A percentile compares a stretch with the other conserved stretches of the same genome.
phyloP scores from a whole-genome alignment of 2,113 vertebrate species.

The Percina caprodes region DNA sequence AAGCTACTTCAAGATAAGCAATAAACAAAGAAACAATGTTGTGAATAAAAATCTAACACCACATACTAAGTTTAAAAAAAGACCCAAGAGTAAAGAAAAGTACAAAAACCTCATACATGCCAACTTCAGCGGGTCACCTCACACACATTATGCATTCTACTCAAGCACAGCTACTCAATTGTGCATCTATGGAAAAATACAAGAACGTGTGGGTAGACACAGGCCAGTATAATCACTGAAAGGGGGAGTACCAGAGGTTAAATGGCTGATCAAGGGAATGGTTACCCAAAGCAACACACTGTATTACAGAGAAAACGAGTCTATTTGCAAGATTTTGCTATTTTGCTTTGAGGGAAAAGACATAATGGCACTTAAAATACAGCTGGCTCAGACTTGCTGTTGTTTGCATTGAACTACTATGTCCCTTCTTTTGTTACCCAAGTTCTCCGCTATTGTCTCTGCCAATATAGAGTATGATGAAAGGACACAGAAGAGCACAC shows the following conservation, averaged over 20 bases:
- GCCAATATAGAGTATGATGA: background rate
- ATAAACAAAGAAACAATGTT: background rate
- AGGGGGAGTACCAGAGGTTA: background rate
- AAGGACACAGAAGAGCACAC: constrained; percentile 12
- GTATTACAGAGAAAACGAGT: background rate
- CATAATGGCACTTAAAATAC: background rate
- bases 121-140: background rate
- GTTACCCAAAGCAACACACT: constrained; percentile 1
- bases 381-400: background rate
- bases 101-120: background rate
- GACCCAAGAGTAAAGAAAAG: background rate
- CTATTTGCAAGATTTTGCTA: too few relatives aligned
- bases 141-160: background rate
- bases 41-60: background rate
- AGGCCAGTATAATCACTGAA: constrained; percentile 5
- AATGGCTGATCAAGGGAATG: background rate
- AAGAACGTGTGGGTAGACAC: background rate
- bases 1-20: background rate
- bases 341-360: background rate
- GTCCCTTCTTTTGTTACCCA: too few relatives aligned
- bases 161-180: background rate
- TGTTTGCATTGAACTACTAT: too few relatives aligned
- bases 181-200: constrained; percentile 4
- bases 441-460: background rate
- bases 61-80: background rate